Conservation (phyloP, 2,888 invertebrate genomes). For the Arge pagana region DNA sequence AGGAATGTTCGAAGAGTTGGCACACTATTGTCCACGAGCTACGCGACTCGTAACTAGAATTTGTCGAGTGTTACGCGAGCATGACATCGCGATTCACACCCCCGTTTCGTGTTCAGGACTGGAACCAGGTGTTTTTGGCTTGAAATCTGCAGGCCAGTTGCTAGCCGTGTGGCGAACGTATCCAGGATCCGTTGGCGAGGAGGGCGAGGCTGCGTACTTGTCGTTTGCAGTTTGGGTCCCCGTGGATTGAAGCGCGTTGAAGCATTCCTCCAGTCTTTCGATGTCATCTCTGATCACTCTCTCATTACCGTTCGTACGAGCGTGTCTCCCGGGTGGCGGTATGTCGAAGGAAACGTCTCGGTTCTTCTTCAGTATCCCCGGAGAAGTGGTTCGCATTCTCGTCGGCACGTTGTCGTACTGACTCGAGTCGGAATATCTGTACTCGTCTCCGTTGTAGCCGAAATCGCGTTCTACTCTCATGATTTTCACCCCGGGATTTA, state of each 20-base stretch:
- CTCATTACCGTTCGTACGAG: conserved; percentile 11
- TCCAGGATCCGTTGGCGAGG: conserved; percentile 75
- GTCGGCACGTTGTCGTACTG: conserved; percentile 56
- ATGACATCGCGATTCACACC: too few species aligned
- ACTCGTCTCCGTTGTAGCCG: conserved; percentile 32
- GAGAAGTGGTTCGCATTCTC: conserved; percentile 43
- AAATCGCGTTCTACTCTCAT: conserved; percentile 52
- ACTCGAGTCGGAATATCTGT: conserved; percentile 52
- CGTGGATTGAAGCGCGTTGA: conserved; percentile 45
- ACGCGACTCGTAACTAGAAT: too few species aligned
- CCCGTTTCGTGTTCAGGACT: conserved; percentile 58
- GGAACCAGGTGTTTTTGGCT: conserved; percentile 65
- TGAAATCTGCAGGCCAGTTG: conserved; percentile 63
- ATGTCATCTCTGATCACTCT: conserved; percentile 45
- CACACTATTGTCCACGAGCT: too few species aligned
- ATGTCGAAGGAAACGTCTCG: conserved; percentile 50
- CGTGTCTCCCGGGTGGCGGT: conserved; percentile 44
- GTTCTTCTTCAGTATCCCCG: conserved; percentile 44
- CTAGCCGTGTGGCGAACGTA: conserved; percentile 75
- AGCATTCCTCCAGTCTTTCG: conserved; percentile 52
- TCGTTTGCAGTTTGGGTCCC: conserved; percentile 42
- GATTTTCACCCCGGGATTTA: conserved; percentile 53
- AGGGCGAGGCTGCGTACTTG: conserved; percentile 46
- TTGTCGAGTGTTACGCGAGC: too few species aligned
- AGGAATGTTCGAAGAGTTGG: too few species aligned